phyloP scores from a whole-genome alignment of 2,888 invertebrate species.

The Melangyna quadrimaculata region DNA sequence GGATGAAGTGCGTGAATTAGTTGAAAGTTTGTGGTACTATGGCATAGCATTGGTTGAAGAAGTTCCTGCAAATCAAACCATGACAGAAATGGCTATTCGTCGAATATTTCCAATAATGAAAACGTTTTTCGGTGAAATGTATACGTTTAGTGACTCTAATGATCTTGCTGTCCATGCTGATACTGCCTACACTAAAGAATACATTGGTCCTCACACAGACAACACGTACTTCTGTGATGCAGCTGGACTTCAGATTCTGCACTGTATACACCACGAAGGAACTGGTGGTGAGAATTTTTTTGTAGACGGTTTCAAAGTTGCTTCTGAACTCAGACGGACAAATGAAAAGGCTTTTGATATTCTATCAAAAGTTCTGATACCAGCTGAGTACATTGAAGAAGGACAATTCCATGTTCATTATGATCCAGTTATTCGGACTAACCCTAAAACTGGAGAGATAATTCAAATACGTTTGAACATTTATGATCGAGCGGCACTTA shows the following conservation, averaged over 20 bases:
- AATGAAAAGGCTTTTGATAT: slow-evolving; percentile 84
- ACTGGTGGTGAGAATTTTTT: slow-evolving; percentile 88
- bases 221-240: slow-evolving; percentile 90
- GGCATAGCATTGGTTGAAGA: slow-evolving; percentile 80
- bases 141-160: slow-evolving; percentile 84
- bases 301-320: slow-evolving; percentile 88
- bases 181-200: slow-evolving; percentile 87
- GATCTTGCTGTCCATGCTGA: slow-evolving; percentile 83
- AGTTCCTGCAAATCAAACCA: slow-evolving; percentile 77
- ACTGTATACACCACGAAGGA: slow-evolving; percentile 83
- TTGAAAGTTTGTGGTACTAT: slow-evolving; percentile 80
- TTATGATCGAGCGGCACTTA: slow-evolving; percentile 87
- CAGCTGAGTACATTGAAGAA: slow-evolving; percentile 86
- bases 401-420: slow-evolving; percentile 83
- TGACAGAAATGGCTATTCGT: slow-evolving; percentile 82
- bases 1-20: slow-evolving; percentile 81
- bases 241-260: slow-evolving; percentile 85
- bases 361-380: slow-evolving; percentile 83
- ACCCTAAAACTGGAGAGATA: slow-evolving; percentile 83
- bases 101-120: slow-evolving; percentile 85
- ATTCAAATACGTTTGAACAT: slow-evolving; percentile 87
- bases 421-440: slow-evolving; percentile 84
- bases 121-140: slow-evolving; percentile 89
- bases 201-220: slow-evolving; percentile 88
- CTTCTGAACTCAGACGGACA: slow-evolving; percentile 82